A percentile compares a stretch with the other conserved stretches of the same genome.
phyloP scores from a whole-genome alignment of 2,113 vertebrate genomes.

The Pitta sordida region DNA sequence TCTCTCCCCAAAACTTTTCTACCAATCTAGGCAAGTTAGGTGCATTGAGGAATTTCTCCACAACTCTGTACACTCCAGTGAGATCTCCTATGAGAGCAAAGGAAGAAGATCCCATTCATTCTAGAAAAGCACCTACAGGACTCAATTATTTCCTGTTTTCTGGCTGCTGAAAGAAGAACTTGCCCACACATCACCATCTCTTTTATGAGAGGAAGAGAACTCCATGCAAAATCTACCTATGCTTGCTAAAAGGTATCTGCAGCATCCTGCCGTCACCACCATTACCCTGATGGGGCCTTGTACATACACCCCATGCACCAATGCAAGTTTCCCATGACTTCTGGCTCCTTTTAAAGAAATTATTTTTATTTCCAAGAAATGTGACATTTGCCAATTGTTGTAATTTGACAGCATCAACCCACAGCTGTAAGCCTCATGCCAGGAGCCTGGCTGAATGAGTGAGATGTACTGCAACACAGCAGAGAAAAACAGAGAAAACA shows the following conservation, averaged over 20 bases:
- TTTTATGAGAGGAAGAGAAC: not conserved
- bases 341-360: not conserved
- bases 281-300: not conserved
- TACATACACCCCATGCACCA: not conserved
- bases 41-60: not conserved
- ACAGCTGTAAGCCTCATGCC: not conserved
- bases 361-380: not conserved
- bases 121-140: not conserved
- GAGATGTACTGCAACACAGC: accelerated
- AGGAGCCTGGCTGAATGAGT: not conserved
- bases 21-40: not conserved
- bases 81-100: not conserved
- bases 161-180: not conserved
- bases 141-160: not conserved
- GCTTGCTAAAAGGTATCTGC: not conserved
- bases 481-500: not conserved
- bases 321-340: not conserved
- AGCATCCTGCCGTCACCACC: not conserved
- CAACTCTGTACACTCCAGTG: not conserved
- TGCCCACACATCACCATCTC: not conserved
- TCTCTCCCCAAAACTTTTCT: not conserved
- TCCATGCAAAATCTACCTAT: not conserved
- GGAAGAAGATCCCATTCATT: not conserved
- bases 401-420: not conserved
- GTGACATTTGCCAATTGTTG: not conserved